Base-by-base conservation (phyloP, 2,888 invertebrate species). In the Drosophila neotestacea region DNA sequence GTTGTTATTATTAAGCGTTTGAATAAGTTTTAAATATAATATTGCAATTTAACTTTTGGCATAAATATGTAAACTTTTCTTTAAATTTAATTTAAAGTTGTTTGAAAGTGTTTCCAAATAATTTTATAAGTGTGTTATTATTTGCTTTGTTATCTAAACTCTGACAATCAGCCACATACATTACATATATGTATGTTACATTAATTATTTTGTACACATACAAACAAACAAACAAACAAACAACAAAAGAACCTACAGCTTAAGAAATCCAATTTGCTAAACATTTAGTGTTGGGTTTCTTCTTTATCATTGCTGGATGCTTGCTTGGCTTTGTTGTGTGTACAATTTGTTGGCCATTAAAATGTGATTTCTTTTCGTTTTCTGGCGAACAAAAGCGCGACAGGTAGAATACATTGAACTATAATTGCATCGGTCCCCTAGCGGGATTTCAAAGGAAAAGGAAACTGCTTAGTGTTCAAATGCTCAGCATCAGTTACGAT, bases 381-480 rank as follows among this genome's bases (percentile, higher is more conserved):
- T 38, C 6, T 7, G 16, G n/a, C 36, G 36, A 52, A 77, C 63
- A 79, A 77, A 66, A 47, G 61, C 44, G 48, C 61, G 52, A 60
- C 77, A 64, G 63, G 64, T 76, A 64, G 51, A 77, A 81, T 77
- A 65, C 74, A 46, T 74, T 84, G 79, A 81, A 80, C 81, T 69
- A 47, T 54, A 46, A 62, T 55, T 39, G 56, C 50, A 58, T 51
- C 58, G 36, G 61, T 46, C 66, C 44, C 55, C 55, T 10, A 39
- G 48, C 44, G 9, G 36, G 11, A 66, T 48, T 65, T 72, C 70
- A 73, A 71, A 71, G 68, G 46, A 75, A 84, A 81, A 71, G 79
- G 75, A 84, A 86, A 85, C 81, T 75, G 64, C 79, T 73, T 70
- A 46, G 59, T 65, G 54, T 63, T 54, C 59, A 48, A 48, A 63